Evolutionary conservation across 2,797 vertebrate genomes (phyloP).

Genomic region (Adrianichthys oophorus): DNA sequence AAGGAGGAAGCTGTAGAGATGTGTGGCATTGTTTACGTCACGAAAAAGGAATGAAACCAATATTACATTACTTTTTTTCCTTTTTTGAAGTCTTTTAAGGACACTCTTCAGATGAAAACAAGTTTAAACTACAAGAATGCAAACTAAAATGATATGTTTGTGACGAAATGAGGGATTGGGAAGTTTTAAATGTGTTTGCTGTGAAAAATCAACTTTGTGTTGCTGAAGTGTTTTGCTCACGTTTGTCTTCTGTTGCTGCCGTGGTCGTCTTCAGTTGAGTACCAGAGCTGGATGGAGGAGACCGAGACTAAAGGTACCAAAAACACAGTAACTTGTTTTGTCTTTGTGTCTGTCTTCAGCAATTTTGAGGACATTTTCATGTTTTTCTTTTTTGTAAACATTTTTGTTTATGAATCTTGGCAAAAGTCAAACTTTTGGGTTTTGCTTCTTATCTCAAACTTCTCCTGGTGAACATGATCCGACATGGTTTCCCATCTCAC

Average conservation of each 20-base stretch:
- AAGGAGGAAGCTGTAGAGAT: constrained; percentile 61
- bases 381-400: background rate
- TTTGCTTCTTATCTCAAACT: too few relatives aligned
- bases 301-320: constrained; percentile 64
- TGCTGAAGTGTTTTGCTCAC: constrained; percentile 13
- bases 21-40: constrained; percentile 32
- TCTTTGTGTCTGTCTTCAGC: background rate
- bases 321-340: background rate
- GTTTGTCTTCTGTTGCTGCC: constrained; percentile 41
- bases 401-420: too few relatives aligned
- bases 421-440: too few relatives aligned
- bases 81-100: too few relatives aligned
- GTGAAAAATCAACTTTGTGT: background rate
- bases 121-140: too few relatives aligned
- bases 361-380: too few relatives aligned
- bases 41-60: background rate
- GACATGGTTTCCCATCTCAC: too few relatives aligned
- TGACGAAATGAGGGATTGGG: background rate
- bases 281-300: constrained; percentile 73
- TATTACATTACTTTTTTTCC: background rate
- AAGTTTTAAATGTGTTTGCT: background rate
- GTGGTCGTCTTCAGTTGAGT: constrained; percentile 66
- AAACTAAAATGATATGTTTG: too few relatives aligned
- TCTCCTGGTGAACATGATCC: too few relatives aligned
- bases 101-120: too few relatives aligned